Evolutionary conservation across 2,888 invertebrate species (phyloP), one percentile per base, ranked within the genome.

Genomic region (Trachelus stipa): DNA sequence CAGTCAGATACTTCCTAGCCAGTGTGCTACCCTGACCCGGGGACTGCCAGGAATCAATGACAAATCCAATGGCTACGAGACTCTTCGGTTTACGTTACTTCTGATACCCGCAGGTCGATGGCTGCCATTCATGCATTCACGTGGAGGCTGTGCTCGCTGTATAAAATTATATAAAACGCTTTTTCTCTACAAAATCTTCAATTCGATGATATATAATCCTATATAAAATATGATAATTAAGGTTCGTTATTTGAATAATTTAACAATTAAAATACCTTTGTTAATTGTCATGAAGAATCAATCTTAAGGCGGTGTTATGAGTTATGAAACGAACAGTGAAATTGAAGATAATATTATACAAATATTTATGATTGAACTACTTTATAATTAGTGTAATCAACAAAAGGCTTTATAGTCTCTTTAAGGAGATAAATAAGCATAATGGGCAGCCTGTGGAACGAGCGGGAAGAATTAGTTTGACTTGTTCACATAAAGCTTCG

Each of bases 11-110:
- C 89, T 89, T 89, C 88, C 89, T 89, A 85, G 77, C 81, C 56
- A 76, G 76, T 84, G 85, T 89, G 86, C 81, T 86, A 83, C 84
- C 89, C 89, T 89, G 88, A 79, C 83, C 80, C 81, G 76, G 77
- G 76, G 82, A 81, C 86, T 85, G 83, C 86, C 84, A 81, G 84
- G 88, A 89, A 89, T 89, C 89, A 89, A 89, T 89, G 89, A 88
- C 88, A 88, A 89, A 86, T 86, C 83, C 83, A 82, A 81, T 84
- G 81, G 81, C 81, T 82, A 80, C 83, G 77, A 76, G 56, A 73
- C 81, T 74, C 79, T 76, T 40, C 23, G 23, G 15, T 15, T 40
- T 40, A 40, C 56, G 30, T 34, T 73, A 35, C 78, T 83, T 80
- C 83, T 79, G 83, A 83, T 83, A 78, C 77, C 75, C 30, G 40